Percentiles rank a stretch among this genome's conserved stretches.
Conservation (phyloP, 2,888 invertebrate genomes). For the Rhagophthalmus giganteus region DNA sequence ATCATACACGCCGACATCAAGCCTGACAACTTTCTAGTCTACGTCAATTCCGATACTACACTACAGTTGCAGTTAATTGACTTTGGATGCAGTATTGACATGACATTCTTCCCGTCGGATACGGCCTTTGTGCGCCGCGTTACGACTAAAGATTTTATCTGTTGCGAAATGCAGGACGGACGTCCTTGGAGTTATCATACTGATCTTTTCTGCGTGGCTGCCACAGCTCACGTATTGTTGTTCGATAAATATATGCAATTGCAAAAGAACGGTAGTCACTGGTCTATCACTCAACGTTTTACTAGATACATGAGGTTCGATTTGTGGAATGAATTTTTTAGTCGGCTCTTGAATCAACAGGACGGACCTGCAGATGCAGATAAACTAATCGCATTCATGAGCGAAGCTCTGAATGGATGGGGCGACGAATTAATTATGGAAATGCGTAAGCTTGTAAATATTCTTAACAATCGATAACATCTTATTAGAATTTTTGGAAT, state of each 20-base stretch:
- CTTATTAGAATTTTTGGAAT: slow-evolving; percentile 9
- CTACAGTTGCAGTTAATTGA: slow-evolving; percentile 86
- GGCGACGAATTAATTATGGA: slow-evolving; percentile 40
- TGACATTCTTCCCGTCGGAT: slow-evolving; percentile 77
- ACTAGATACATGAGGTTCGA: slow-evolving; percentile 62
- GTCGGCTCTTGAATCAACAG: slow-evolving; percentile 71
- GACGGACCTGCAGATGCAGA: slow-evolving; percentile 47
- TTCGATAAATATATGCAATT: slow-evolving; percentile 87
- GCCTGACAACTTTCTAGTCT: slow-evolving; percentile 88
- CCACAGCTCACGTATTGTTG: slow-evolving; percentile 82
- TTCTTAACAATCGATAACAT: slow-evolving; percentile 50
- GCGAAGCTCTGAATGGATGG: slow-evolving; percentile 40
- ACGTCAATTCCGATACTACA: slow-evolving; percentile 47
- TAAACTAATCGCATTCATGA: slow-evolving; percentile 40
- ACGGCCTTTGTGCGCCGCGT: slow-evolving; percentile 71
- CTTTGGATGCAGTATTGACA: slow-evolving; percentile 93
- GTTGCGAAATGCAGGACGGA: slow-evolving; percentile 88
- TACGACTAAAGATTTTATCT: slow-evolving; percentile 77
- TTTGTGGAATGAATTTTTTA: slow-evolving; percentile 81
- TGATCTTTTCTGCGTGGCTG: slow-evolving; percentile 87
- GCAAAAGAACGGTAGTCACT: slow-evolving; percentile 47
- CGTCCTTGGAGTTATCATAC: slow-evolving; percentile 94
- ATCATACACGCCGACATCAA: slow-evolving; percentile 96
- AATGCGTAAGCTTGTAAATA: slow-evolving; percentile 46
- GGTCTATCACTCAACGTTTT: slow-evolving; percentile 50